Percentiles rank a stretch among this genome's conserved stretches.
Conservation (phyloP, 30 jellyfish, hydroid and myxozoan species). For the Hydractinia echinata region DNA sequence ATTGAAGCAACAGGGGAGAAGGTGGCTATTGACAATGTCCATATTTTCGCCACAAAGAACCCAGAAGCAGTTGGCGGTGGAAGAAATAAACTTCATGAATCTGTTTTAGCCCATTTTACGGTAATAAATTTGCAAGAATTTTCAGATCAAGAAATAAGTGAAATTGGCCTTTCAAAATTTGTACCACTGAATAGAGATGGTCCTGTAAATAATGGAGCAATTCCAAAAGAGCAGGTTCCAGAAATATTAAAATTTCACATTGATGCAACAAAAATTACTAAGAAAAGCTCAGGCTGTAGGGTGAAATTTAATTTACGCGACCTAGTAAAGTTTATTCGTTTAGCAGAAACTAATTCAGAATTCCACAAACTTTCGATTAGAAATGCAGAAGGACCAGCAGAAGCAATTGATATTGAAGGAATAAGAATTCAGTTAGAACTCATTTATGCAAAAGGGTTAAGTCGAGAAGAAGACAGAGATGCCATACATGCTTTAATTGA, state of each 20-base stretch:
- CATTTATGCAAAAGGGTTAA: neutral
- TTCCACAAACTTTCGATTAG: constrained; percentile 10
- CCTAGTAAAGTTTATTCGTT: neutral
- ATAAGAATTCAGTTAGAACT: constrained; percentile 11
- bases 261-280: neutral
- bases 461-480: neutral
- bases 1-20: constrained; percentile 15
- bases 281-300: neutral
- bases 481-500: neutral
- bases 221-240: neutral
- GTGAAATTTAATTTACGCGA: constrained; percentile 16
- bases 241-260: constrained; percentile 3
- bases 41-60: constrained; percentile 19
- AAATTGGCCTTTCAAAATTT: neutral
- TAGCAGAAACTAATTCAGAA: constrained; percentile 13
- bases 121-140: neutral
- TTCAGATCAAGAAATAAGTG: neutral
- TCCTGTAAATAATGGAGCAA: neutral
- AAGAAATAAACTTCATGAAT: constrained; percentile 1
- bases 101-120: constrained; percentile 7
- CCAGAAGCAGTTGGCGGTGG: constrained; percentile 27
- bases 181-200: neutral
- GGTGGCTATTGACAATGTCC: neutral
- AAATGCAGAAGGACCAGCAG: neutral
- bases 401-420: constrained; percentile 8